These are phyloP conservation scores for Anodontia alba DNA, from an alignment of 2,888 invertebrate species.

Conservation along the genomic window DNA sequence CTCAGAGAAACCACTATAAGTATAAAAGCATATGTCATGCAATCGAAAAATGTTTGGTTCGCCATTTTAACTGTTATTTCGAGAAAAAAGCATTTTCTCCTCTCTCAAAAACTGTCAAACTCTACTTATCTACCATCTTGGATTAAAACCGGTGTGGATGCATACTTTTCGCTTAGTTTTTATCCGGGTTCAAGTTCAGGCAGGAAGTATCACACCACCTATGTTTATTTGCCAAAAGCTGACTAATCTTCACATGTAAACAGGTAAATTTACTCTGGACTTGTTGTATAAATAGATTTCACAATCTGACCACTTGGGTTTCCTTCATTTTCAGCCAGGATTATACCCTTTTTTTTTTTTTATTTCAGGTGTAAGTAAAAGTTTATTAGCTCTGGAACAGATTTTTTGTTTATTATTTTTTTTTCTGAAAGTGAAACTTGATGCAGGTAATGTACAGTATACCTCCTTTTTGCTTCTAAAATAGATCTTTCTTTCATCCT, in stretches of 20 bases:
- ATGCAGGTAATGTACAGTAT: too few species aligned
- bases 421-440: too few species aligned
- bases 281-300: too few species aligned
- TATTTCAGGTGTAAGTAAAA: too few species aligned
- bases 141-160: neutral
- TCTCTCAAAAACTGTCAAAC: neutral
- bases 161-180: neutral
- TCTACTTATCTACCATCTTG: neutral
- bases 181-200: neutral
- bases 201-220: constrained; percentile 8
- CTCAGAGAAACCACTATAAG: neutral
- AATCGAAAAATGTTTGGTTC: neutral
- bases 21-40: neutral
- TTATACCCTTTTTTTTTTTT: neutral
- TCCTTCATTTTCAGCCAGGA: too few species aligned
- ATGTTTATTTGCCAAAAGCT: neutral
- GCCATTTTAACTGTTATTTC: neutral
- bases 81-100: neutral
- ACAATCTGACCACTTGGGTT: too few species aligned
- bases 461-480: too few species aligned
- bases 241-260: constrained; percentile 1
- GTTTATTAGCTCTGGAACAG: too few species aligned
- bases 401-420: too few species aligned
- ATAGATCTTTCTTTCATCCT: too few species aligned
- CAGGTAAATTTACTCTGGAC: neutral